Evolutionary conservation across 2,888 invertebrate genomes (phyloP), one percentile per base, ranked within the genome.

Genomic region (Brachynemurus nebulosus): DNA sequence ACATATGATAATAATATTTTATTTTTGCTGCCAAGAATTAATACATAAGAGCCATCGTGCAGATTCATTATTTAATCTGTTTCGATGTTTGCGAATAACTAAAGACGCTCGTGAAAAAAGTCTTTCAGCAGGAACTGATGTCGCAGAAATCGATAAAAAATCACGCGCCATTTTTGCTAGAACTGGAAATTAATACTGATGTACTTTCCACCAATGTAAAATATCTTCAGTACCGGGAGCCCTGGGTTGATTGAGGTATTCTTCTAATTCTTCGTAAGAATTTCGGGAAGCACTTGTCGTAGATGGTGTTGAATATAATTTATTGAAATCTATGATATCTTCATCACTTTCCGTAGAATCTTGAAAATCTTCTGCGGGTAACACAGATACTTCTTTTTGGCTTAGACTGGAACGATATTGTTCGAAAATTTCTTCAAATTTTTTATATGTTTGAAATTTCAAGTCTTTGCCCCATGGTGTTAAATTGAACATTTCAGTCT

Each of bases 81-180:
- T 50, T 12, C 46, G 40, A 39, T 48, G 48, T 21, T 51, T 52
- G 2, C 47, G 18, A 21, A 51, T 48, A 5, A 42, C 40, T 14
- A 50, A 41, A 9, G 46, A 25, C 9, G 46, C 50, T 27, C 34
- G 34, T 23, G 48, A 48, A 45, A 48, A 51, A 37, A 50, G 34
- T 33, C 48, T 43, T 45, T 50, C 48, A 14, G 43, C 44, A 12
- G 51, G 43, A 16, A 47, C 48, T n/a, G 50, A 48, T 38, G 47
- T 51, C 21, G 51, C 51, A 8, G 44, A 21, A 36, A 49, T 50
- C 7, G 44, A 21, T 8, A 49, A 43, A 33, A 48, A 48, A 39
- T 48, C 48, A 9, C 43, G 42, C n/a, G 49, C 50, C 50, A 51
- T 51, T 41, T 35, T 43, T n/a, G 47, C 17, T 38, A 48, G 37